These are phyloP conservation scores for Cloeon dipterum DNA, from an alignment of 2,888 invertebrate species.

Conservation along the genomic window DNA sequence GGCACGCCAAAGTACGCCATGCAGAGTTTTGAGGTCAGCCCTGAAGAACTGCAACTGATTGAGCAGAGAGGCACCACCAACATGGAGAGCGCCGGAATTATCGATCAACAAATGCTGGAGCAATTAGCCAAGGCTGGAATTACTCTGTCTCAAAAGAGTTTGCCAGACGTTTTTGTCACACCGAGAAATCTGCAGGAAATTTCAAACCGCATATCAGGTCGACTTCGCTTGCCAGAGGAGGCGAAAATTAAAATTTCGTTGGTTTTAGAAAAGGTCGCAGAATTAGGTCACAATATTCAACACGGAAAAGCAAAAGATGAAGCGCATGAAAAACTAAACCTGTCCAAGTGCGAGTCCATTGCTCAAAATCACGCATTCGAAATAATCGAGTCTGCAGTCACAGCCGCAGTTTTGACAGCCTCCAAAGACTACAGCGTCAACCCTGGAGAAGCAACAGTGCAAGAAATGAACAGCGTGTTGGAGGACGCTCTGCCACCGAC, in stretches of 20 bases:
- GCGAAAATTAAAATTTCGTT: not conserved
- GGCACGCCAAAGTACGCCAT: conserved; percentile 41
- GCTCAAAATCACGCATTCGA: not conserved
- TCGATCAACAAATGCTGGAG: conserved; percentile 7
- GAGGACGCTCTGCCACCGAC: not conserved
- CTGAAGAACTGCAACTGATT: conserved; percentile 21
- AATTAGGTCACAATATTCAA: conserved; percentile 2
- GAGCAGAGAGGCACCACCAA: not conserved
- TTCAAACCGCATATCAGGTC: conserved; percentile 4
- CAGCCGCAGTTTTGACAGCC: not conserved
- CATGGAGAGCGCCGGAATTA: not conserved
- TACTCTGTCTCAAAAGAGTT: conserved; percentile 5
- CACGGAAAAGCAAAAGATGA: not conserved
- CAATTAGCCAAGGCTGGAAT: conserved; percentile 7
- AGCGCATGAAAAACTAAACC: too few relatives aligned
- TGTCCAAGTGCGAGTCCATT: not conserved
- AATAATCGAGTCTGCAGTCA: not conserved
- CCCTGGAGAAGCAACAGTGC: not conserved
- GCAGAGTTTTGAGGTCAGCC: conserved; percentile 35
- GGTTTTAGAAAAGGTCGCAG: conserved; percentile 2
- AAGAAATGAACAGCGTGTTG: not conserved
- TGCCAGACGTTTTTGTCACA: not conserved
- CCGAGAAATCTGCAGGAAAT: conserved; percentile 5
- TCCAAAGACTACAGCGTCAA: not conserved
- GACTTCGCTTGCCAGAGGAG: conserved; percentile 1